phyloP scores from a whole-genome alignment of 2,888 invertebrate species.

The Ophion ellenae region DNA sequence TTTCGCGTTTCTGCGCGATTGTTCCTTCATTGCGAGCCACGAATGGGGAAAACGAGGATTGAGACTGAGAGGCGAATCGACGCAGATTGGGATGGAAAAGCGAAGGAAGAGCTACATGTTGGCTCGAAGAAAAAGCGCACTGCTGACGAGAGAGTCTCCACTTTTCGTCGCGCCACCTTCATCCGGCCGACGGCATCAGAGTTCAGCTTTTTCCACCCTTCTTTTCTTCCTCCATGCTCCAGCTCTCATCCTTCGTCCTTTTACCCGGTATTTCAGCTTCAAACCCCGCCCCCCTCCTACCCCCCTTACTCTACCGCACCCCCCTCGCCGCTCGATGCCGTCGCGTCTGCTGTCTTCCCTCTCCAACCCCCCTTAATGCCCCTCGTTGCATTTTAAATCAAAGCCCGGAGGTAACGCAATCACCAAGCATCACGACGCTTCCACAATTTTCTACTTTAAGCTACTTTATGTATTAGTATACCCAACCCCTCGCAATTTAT shows the following conservation, averaged over 20 bases:
- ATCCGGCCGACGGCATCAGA: constrained; percentile 46
- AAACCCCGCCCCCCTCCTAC: constrained; percentile 40
- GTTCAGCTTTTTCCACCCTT: constrained; percentile 50
- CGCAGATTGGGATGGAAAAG: constrained; percentile 17
- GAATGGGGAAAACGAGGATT: constrained; percentile 25
- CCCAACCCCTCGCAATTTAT: constrained; percentile 66
- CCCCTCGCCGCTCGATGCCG: constrained; percentile 58
- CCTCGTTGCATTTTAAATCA: constrained; percentile 84
- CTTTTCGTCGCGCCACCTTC: constrained; percentile 47
- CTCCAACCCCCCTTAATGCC: constrained; percentile 71
- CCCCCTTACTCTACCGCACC: constrained; percentile 35
- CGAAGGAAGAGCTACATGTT: constrained; percentile 33
- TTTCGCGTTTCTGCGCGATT: not conserved
- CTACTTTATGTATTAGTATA: constrained; percentile 84
- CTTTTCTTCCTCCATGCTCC: constrained; percentile 46
- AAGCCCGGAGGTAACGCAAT: constrained; percentile 84
- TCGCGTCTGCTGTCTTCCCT: constrained; percentile 61
- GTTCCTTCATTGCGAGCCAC: not conserved
- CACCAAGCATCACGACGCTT: constrained; percentile 84
- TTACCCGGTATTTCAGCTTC: constrained; percentile 63
- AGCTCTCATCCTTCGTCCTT: constrained; percentile 60
- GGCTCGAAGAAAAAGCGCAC: constrained; percentile 42
- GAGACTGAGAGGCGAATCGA: constrained; percentile 22
- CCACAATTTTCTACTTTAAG: constrained; percentile 84
- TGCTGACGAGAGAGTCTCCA: constrained; percentile 24